Evolutionary conservation across 1,140 invertebrate species (phyloP).

Genomic region (Drosophila setifemur): DNA sequence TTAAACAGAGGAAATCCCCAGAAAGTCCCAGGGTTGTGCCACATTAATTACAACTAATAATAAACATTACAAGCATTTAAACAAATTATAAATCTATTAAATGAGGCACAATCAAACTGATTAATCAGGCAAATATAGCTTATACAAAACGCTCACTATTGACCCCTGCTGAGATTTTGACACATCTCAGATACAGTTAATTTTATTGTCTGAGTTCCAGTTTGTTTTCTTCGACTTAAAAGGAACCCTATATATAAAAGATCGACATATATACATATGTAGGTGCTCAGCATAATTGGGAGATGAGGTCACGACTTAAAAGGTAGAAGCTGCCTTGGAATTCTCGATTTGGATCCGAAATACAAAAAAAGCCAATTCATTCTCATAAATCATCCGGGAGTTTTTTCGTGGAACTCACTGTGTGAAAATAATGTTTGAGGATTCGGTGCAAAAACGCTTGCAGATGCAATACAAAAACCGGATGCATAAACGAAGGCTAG

Average conservation of each 20-base stretch:
- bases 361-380: constrained; percentile 6
- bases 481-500: too few relatives aligned
- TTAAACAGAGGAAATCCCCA: constrained; percentile 29
- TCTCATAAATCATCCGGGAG: constrained; percentile 32
- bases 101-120: background rate
- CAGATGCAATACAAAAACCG: background rate
- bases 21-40: constrained; percentile 3
- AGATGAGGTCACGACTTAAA: constrained; percentile 61
- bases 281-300: constrained; percentile 46
- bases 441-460: background rate
- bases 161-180: constrained; percentile 19
- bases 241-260: constrained; percentile 6
- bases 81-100: background rate
- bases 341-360: constrained; percentile 10
- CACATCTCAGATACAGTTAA: background rate
- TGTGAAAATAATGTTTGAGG: background rate
- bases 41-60: constrained; percentile 1
- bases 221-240: constrained; percentile 6
- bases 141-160: background rate
- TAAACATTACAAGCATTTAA: background rate
- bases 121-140: constrained; percentile 5
- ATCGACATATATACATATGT: background rate
- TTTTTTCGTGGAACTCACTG: background rate
- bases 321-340: constrained; percentile 32
- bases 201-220: background rate